These are phyloP conservation scores for Lymantria monacha DNA, from an alignment of 2,888 invertebrate species.

Conservation along the genomic window DNA sequence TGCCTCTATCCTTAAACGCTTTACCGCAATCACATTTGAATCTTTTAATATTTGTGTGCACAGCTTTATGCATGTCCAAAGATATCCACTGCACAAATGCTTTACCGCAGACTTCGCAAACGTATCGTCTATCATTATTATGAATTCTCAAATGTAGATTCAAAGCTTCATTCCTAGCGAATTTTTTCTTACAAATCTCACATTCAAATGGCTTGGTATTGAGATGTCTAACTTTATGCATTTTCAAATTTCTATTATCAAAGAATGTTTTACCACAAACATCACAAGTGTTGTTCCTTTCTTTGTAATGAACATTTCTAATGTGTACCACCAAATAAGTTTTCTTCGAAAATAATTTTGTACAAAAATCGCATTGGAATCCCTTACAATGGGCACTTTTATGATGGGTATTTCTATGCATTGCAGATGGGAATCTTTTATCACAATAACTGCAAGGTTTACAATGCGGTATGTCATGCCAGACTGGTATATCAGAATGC, in stretches of 20 bases:
- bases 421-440: slow-evolving; percentile 1
- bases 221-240: slow-evolving; percentile 60
- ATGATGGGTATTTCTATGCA: not conserved
- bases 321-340: slow-evolving; percentile 39
- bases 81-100: slow-evolving; percentile 69
- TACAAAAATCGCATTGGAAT: slow-evolving; percentile 28
- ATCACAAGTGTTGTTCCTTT: slow-evolving; percentile 53
- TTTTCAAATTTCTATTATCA: slow-evolving; percentile 19
- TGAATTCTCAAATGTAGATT: slow-evolving; percentile 68
- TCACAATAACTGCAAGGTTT: slow-evolving; percentile 6
- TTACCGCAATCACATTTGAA: slow-evolving; percentile 29
- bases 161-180: slow-evolving; percentile 62
- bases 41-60: slow-evolving; percentile 31
- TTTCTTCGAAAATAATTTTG: slow-evolving; percentile 29
- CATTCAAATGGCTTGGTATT: slow-evolving; percentile 62
- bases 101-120: slow-evolving; percentile 54
- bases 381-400: slow-evolving; percentile 1
- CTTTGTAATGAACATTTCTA: slow-evolving; percentile 37
- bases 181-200: slow-evolving; percentile 61
- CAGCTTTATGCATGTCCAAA: slow-evolving; percentile 37
- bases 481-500: not conserved
- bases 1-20: slow-evolving; percentile 25
- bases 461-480: slow-evolving; percentile 5
- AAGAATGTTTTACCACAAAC: slow-evolving; percentile 42
- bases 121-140: slow-evolving; percentile 52